A percentile compares a stretch with the other conserved stretches of the same genome.
These are phyloP conservation scores for Archips crataeganus DNA, from an alignment of 2,888 invertebrate species.

Conservation along the genomic window DNA sequence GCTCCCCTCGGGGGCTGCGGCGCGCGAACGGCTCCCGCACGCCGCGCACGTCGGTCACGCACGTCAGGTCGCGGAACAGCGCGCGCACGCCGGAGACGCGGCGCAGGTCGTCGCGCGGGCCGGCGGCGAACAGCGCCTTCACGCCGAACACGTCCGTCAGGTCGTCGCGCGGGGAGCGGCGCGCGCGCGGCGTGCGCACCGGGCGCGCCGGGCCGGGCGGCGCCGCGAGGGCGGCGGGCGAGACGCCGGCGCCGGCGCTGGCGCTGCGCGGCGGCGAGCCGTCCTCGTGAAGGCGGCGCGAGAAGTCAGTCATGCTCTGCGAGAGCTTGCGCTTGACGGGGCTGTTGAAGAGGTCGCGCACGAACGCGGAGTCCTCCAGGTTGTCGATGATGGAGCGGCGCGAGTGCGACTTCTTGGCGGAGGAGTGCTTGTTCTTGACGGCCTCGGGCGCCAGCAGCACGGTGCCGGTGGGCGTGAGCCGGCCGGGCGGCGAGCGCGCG, in stretches of 20 bases:
- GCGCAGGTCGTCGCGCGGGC: constrained; percentile 64
- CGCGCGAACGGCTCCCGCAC: constrained; percentile 51
- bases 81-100: constrained; percentile 71
- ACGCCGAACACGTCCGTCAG: constrained; percentile 66
- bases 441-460: constrained; percentile 67
- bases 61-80: constrained; percentile 59
- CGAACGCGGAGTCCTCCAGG: constrained; percentile 72
- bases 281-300: constrained; percentile 64
- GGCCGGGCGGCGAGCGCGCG: not conserved
- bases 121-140: constrained; percentile 64
- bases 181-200: constrained; percentile 51
- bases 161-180: constrained; percentile 68
- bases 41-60: constrained; percentile 66
- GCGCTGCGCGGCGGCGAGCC: constrained; percentile 48
- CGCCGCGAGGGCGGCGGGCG: not conserved
- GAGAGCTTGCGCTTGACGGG: constrained; percentile 82
- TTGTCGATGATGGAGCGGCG: constrained; percentile 78
- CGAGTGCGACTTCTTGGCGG: constrained; percentile 80
- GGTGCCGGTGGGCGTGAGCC: constrained; percentile 72
- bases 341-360: constrained; percentile 78
- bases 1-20: not conserved
- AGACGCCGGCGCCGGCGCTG: not conserved
- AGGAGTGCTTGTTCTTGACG: constrained; percentile 78
- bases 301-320: constrained; percentile 78
- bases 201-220: not conserved